Conservation (phyloP, 2,888 invertebrate genomes). For the Horisme vitalbata region DNA sequence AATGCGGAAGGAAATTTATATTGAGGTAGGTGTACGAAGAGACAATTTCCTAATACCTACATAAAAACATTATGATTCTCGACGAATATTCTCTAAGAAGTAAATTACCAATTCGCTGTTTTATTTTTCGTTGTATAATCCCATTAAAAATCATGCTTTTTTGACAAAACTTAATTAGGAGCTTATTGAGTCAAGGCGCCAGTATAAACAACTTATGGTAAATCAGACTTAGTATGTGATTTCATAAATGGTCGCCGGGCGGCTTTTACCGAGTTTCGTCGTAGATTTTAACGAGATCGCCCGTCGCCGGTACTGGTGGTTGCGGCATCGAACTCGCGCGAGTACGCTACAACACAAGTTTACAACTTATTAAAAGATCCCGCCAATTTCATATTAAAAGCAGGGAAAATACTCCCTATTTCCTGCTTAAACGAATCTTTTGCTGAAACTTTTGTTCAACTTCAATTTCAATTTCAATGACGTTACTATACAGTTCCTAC, state of each 20-base stretch:
- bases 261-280: conserved; percentile 61
- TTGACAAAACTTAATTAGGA: too few species aligned
- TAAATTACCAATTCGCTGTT: too few species aligned
- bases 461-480: conserved; percentile 21
- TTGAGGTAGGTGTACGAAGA: conserved; percentile 3
- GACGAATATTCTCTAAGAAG: too few species aligned
- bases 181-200: conserved; percentile 30
- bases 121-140: too few species aligned
- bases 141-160: too few species aligned
- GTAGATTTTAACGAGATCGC: conserved; percentile 80
- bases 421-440: conserved; percentile 43
- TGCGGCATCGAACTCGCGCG: conserved; percentile 60
- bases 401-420: conserved; percentile 54
- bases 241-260: conserved; percentile 62
- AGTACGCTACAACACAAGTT: conserved; percentile 69
- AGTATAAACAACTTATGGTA: conserved; percentile 47
- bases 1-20: conserved; percentile 33
- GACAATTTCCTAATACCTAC: neutral
- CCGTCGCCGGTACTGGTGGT: conserved; percentile 61
- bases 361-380: conserved; percentile 73
- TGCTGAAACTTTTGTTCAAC: conserved; percentile 27
- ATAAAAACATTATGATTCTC: too few species aligned
- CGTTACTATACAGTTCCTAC: too few species aligned
- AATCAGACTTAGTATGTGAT: conserved; percentile 60
- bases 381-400: conserved; percentile 65